A percentile compares a stretch with the other conserved stretches of the same genome.
phyloP scores from a whole-genome alignment of 2,797 vertebrate species.

The Brachymystax lenok region DNA sequence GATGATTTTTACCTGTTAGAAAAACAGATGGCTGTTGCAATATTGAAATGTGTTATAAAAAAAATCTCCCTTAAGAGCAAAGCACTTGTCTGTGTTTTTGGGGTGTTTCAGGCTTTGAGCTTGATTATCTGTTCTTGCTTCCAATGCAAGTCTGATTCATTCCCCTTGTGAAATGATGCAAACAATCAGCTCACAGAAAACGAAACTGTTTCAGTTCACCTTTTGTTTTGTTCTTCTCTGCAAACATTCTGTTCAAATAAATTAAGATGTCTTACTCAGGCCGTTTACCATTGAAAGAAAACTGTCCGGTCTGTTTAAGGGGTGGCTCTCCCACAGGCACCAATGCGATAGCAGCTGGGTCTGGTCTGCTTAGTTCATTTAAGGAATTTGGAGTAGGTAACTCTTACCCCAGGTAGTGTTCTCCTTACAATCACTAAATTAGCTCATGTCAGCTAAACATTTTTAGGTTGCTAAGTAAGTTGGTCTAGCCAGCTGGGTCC shows the following conservation, averaged over 20 bases:
- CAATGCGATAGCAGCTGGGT: too few relatives aligned
- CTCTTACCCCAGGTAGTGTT: neutral
- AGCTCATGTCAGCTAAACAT: neutral
- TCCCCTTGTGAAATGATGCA: neutral
- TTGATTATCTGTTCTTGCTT: neutral
- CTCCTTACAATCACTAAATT: neutral
- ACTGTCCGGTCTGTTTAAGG: too few relatives aligned
- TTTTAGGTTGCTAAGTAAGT: too few relatives aligned
- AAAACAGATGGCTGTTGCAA: slow-evolving; percentile 77
- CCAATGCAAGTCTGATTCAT: neutral
- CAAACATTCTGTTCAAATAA: neutral
- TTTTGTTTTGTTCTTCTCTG: neutral
- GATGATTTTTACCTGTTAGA: slow-evolving; percentile 81
- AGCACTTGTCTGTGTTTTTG: neutral
- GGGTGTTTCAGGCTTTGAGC: neutral
- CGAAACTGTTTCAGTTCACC: neutral
- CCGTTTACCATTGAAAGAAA: too few relatives aligned
- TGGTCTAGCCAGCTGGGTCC: too few relatives aligned
- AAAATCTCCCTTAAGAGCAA: slow-evolving; percentile 66
- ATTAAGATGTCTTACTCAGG: too few relatives aligned
- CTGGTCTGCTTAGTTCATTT: too few relatives aligned
- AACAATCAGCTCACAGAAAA: neutral
- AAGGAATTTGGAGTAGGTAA: neutral
- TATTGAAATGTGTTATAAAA: slow-evolving; percentile 83
- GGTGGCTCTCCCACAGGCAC: too few relatives aligned